Conservation (phyloP, 2,888 invertebrate genomes). For the Steinernema scapterisci region DNA sequence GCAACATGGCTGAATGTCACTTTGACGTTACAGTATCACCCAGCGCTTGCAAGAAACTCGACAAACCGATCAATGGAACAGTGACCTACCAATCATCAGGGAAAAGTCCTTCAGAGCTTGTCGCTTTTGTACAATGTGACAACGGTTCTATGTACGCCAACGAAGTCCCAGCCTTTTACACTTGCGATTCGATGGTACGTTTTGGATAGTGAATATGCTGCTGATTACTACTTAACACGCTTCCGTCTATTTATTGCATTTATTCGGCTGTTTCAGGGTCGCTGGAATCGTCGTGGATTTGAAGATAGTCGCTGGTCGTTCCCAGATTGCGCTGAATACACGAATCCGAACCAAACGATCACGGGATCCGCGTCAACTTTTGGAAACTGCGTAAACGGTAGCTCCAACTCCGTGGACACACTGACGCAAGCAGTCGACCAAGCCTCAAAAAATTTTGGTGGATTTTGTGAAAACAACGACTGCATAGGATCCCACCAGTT, state of each 20-base stretch:
- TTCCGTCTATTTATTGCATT: no score
- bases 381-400: background rate
- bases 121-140: background rate
- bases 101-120: background rate
- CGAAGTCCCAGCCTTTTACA: conserved; percentile 20
- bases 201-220: background rate
- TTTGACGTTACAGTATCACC: conserved; percentile 33
- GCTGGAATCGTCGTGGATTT: conserved; percentile 13
- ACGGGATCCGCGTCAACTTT: background rate
- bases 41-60: background rate
- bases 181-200: conserved; percentile 14
- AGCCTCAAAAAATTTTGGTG: conserved; percentile 5
- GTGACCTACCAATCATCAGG: background rate
- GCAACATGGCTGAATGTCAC: conserved; percentile 41
- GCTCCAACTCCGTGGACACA: background rate
- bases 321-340: conserved; percentile 19
- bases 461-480: conserved; percentile 22
- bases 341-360: background rate
- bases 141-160: conserved; percentile 11
- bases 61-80: background rate
- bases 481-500: conserved; percentile 2
- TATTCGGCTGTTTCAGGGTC: background rate
- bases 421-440: background rate
- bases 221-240: background rate
- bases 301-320: conserved; percentile 22